Evolutionary conservation across 2,797 vertebrate species (phyloP), one percentile per base, ranked within the genome.

Genomic region (Hephaestus fuliginosus): DNA sequence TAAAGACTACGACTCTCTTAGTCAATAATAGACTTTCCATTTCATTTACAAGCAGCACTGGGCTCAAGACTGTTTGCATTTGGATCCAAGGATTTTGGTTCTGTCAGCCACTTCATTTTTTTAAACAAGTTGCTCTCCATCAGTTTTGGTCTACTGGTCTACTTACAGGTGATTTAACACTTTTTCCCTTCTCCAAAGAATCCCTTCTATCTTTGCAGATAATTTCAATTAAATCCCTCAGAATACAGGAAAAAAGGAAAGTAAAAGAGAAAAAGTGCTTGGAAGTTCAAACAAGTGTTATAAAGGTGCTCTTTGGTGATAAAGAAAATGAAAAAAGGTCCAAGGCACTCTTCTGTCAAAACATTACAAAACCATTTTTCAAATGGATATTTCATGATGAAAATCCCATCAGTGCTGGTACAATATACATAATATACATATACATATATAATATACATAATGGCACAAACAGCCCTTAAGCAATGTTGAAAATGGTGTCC

Each of bases 1-100:
- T 63, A 51, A 36, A 36, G 36, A 6, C 56, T 51, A n/a, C 52
- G 17, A 30, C 46, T n/a, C 58, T 39, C 22, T 65, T 25, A 57
- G 46, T 36, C n/a, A 75, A 30, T 66, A 49, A 39, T 12, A 66
- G 43, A 75, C 28, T 41, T 61, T 18, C 22, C 18, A 36, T 56
- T 25, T 44, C 17, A 18, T 52, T 56, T 36, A 20, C 56, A 64
- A 17, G 28, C 14, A 0, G 22, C 51, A 48, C 56, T 44, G 17
- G 66, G 13, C 43, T 4, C 68, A 20, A 33, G 30, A 64, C 71
- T 33, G 18, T 49, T 58, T 64, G 51, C 18, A 64, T 5, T 17
- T n/a, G n/a, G 13, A 2, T 62, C 22, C 33, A 22, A 28, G 12
- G 0, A 56, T 49, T 65, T 48, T 28, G 15, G 3, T 14, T 28